Base-by-base conservation (phyloP, 2,113 vertebrate species). In the Indicator maculatus region DNA sequence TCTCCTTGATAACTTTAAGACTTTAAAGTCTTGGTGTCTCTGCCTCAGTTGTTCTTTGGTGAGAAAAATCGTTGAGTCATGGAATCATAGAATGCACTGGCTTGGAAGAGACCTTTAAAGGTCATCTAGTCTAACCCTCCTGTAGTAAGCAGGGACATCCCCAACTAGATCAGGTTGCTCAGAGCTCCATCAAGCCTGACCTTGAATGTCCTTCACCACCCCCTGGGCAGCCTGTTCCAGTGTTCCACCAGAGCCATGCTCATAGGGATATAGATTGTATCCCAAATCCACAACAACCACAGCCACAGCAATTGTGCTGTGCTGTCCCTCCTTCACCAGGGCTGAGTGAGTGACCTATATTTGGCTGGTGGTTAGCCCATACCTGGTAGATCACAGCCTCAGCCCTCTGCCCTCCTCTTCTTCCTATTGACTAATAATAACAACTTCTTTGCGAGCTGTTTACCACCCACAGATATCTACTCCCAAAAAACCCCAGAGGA, bases 401-500 rank as follows among this genome's bases (percentile, higher is more conserved):
- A 78, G 13, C 23, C 30, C 33, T 36, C 81, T 69, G 21, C 89
- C 23, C 59, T 80, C 38, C 38, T 9, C 15, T 59, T 60, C 74
- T 75, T 70, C 63, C 55, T 88, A 50, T 93, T 65, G 88, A 91
- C 91, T 94, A 94, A 89, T 89, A 83, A 84, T 61, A 93, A 85
- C 52, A 75, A 12, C 39, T 67, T 21, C 33, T 78, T 30, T 41
- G 77, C 16, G 28, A 70, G 56, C 66, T 94, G 67, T 86, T 94
- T 86, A 88, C 89, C 70, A 76, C 92, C 73, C 55, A 93, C 93
- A 20, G 20, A 7, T 7, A 77, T 19, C 65, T 61, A 60, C 47
- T 61, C 79, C 86, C 8, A 15, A 88, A 97, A 95, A 96, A 66
- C 30, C 85, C 93, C 72, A 16, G 78, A 97, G 97, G 97, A 97